Evolutionary conservation across 2,113 vertebrate species (phyloP).

Genomic region (Cryptotis parvus): DNA sequence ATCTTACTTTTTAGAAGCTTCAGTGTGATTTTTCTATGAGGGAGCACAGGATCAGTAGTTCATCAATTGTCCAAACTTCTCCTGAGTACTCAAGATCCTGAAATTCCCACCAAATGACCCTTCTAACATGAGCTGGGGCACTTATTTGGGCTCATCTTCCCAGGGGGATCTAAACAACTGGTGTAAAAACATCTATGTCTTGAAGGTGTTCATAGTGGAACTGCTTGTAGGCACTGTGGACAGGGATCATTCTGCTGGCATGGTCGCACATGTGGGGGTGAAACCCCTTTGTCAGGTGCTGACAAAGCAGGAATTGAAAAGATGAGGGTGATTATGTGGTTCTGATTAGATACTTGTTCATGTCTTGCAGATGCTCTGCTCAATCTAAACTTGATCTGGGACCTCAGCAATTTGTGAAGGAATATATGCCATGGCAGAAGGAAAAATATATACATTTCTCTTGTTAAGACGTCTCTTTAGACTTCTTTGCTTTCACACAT

Average conservation of each 20-base stretch:
- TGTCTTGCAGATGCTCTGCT: background rate
- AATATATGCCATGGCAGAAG: background rate
- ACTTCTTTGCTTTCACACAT: too few species aligned
- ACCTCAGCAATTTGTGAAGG: slow-evolving; percentile 23
- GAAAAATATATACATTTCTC: background rate
- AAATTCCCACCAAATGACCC: background rate
- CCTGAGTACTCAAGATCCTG: background rate
- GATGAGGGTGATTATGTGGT: background rate
- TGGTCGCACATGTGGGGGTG: background rate
- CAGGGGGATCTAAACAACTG: background rate
- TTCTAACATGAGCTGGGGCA: background rate
- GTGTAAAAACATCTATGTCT: background rate
- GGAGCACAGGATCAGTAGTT: background rate
- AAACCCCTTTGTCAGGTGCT: background rate
- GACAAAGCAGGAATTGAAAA: background rate
- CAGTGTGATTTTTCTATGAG: background rate
- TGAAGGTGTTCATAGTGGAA: background rate
- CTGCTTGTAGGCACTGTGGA: background rate
- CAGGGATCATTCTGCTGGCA: background rate
- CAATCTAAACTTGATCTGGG: background rate
- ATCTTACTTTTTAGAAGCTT: background rate
- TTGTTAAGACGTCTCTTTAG: background rate
- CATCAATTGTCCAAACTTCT: background rate
- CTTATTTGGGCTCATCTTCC: background rate
- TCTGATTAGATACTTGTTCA: background rate